Evolutionary conservation across 2,888 invertebrate species (phyloP), one percentile per base, ranked within the genome.

Genomic region (Hemicrepidius hirtus): DNA sequence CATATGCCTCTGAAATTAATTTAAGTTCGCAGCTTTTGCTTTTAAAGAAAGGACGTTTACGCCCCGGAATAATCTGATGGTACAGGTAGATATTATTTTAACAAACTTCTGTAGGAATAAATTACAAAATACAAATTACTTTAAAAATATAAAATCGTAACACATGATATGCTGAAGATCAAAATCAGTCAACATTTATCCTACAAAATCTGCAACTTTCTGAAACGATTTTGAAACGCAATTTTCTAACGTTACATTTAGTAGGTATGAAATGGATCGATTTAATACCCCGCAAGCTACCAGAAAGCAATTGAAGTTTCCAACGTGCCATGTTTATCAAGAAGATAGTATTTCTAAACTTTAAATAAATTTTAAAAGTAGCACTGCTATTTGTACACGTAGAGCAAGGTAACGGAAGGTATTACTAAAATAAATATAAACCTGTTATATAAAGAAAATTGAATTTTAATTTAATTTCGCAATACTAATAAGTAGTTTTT

Each of bases 1-100:
- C 68, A 68, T 72, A 72, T 72, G 68, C 68, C 57, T 59, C 64
- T 55, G 46, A 72, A 68, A 72, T 72, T 68, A 72, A 68, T 68
- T 72, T 72, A 72, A 72, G 68, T 72, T 72, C 55, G 57, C 57
- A 46, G 64, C 44, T 70, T 24, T 65, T 46, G 35, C 4, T 18
- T 67, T 66, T 46, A 60, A 60, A 68, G 46, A 68, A 67, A 60
- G 28, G 35, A 50, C n/a, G 12, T 55, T 35, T 20, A 28, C 50
- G 21, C n/a, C 20, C 57, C 57, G 37, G 12, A 37, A 55, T 20
- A 12, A 55, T 16, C 55, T 9, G 20, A 49, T 16, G 10, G 32
- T 16, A 55, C 35, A 55, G 55, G 55, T 55, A 20, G n/a, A n/a
- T 50, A 35, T 35, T 55, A 55, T n/a, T 16, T 41, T 13, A 41